These are phyloP conservation scores for Helarctos malayanus DNA, from an alignment of 2,797 vertebrate genomes.

Conservation along the genomic window DNA sequence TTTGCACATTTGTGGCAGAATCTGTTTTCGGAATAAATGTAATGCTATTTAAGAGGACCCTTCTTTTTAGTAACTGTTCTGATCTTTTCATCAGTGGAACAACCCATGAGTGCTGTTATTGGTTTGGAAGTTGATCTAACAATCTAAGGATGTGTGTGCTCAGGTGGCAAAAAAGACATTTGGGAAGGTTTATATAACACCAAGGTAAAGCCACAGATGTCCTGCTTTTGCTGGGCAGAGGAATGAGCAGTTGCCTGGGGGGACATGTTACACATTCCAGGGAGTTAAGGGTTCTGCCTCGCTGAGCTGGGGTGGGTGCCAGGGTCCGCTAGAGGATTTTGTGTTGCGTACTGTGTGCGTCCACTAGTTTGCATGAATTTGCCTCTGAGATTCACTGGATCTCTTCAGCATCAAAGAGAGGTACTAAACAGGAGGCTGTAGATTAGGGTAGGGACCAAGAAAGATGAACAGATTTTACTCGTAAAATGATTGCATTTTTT, in stretches of 20 bases:
- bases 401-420: not conserved
- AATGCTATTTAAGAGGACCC: not conserved
- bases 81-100: not conserved
- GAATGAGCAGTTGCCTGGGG: not conserved
- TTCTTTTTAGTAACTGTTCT: not conserved
- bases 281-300: slow-evolving; percentile 19
- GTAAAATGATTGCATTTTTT: slow-evolving; percentile 34
- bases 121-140: slow-evolving; percentile 31
- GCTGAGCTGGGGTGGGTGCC: not conserved
- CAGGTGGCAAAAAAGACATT: not conserved
- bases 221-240: not conserved
- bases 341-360: not conserved
- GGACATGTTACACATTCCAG: not conserved
- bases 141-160: not conserved
- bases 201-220: slow-evolving; percentile 45
- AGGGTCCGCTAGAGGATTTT: not conserved
- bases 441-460: not conserved
- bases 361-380: not conserved
- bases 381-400: not conserved
- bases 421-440: not conserved
- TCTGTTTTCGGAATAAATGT: not conserved
- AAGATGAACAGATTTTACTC: not conserved
- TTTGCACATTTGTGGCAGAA: slow-evolving; percentile 54
- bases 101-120: not conserved
- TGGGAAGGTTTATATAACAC: not conserved